Percentiles rank a stretch among this genome's conserved stretches.
phyloP scores from a whole-genome alignment of 2,797 vertebrate species.

The Champsocephalus gunnari region DNA sequence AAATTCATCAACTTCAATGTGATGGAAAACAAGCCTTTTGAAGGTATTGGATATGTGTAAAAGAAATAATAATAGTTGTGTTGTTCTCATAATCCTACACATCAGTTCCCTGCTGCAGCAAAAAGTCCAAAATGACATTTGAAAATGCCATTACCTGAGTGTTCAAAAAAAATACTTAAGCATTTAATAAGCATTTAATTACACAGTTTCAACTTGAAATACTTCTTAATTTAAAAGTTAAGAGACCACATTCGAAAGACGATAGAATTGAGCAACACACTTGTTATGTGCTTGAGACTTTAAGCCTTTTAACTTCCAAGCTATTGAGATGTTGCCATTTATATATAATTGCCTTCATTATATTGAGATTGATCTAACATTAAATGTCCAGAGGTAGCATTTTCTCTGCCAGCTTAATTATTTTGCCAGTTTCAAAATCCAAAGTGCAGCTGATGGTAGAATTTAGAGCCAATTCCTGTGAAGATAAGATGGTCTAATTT shows the following conservation, averaged over 20 bases:
- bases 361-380: slow-evolving; percentile 8
- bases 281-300: not conserved
- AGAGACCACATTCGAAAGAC: not conserved
- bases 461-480: not conserved
- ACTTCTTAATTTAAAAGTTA: not conserved
- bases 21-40: no score
- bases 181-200: no score
- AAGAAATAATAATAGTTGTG: no score
- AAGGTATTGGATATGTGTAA: no score
- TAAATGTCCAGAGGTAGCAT: not conserved
- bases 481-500: not conserved
- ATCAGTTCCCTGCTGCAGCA: no score
- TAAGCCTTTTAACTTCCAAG: not conserved
- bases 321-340: slow-evolving; percentile 7
- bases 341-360: slow-evolving; percentile 4
- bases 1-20: not conserved
- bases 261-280: not conserved
- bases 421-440: not conserved
- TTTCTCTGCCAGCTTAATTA: not conserved
- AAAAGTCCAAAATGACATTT: no score
- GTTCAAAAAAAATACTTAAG: no score
- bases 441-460: not conserved
- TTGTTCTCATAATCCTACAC: no score
- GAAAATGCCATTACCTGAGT: no score
- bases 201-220: not conserved